phyloP scores from a whole-genome alignment of 2,113 vertebrate species.

The Zosterops lateralis region DNA sequence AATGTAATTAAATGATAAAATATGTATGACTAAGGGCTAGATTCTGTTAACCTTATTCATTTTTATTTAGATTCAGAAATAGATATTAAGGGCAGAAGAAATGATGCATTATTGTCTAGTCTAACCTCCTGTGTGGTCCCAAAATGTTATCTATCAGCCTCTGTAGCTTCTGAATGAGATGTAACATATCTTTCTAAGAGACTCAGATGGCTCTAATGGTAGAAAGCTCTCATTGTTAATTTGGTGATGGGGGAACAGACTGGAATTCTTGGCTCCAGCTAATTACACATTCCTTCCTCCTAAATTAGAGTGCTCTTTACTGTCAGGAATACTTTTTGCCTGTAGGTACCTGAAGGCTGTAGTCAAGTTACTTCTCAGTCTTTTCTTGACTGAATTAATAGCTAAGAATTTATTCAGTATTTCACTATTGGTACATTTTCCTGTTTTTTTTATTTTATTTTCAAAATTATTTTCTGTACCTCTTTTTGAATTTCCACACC shows the following conservation, averaged over 20 bases:
- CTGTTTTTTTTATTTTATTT: neutral
- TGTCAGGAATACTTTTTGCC: neutral
- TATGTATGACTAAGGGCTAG: neutral
- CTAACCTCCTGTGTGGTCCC: neutral
- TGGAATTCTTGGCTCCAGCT: neutral
- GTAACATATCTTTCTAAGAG: neutral
- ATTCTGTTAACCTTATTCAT: neutral
- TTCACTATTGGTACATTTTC: neutral
- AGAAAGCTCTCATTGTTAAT: neutral
- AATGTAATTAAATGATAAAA: conserved; percentile 27
- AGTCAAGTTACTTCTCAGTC: neutral
- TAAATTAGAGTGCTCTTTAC: neutral
- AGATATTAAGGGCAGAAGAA: neutral
- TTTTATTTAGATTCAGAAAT: neutral
- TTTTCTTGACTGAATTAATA: neutral
- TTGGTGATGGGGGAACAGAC: neutral
- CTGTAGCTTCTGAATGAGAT: neutral
- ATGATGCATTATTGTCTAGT: neutral
- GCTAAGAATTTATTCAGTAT: neutral
- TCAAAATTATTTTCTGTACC: neutral
- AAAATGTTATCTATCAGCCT: neutral
- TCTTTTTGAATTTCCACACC: neutral
- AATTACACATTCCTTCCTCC: neutral
- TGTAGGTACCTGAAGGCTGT: neutral
- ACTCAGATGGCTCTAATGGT: neutral